phyloP scores from a whole-genome alignment of 1,140 invertebrate species.

The Sycophila sp. region DNA sequence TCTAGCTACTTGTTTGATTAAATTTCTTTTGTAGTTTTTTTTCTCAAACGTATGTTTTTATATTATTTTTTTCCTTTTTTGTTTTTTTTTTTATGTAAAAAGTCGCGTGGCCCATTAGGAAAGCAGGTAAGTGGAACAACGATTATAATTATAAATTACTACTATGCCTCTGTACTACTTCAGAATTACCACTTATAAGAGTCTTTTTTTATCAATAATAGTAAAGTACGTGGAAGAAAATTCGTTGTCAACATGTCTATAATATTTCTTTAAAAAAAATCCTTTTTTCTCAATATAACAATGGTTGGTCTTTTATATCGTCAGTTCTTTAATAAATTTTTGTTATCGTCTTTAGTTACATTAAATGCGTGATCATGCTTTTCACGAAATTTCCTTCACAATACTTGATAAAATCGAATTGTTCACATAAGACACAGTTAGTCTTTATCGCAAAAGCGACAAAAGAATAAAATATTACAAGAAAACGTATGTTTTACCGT shows the following conservation, averaged over 20 bases:
- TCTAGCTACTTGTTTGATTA: conserved; percentile 29
- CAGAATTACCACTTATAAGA: conserved; percentile 10
- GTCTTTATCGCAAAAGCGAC: conserved; percentile 14
- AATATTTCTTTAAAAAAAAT: too few relatives aligned
- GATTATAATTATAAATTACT: conserved; percentile 34
- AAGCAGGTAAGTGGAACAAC: conserved; percentile 38
- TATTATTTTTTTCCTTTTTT: not conserved
- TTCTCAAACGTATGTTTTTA: too few relatives aligned
- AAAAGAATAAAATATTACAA: conserved; percentile 17
- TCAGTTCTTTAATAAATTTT: conserved; percentile 15
- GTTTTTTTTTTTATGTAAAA: conserved; percentile 35
- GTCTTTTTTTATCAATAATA: conserved; percentile 8
- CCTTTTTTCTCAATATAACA: not conserved
- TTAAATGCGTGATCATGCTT: conserved; percentile 8
- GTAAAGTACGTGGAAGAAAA: conserved; percentile 35
- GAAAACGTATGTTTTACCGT: not conserved
- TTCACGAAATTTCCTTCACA: conserved; percentile 32
- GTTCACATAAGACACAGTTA: conserved; percentile 17
- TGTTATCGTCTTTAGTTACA: not conserved
- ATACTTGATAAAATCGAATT: conserved; percentile 23
- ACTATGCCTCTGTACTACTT: conserved; percentile 4
- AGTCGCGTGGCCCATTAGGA: conserved; percentile 33
- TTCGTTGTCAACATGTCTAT: conserved; percentile 23
- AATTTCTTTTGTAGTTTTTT: too few relatives aligned
- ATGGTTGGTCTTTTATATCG: conserved; percentile 16